These are phyloP conservation scores for Eudyptes chrysolophus DNA, from an alignment of 2,113 vertebrate genomes.

Conservation along the genomic window DNA sequence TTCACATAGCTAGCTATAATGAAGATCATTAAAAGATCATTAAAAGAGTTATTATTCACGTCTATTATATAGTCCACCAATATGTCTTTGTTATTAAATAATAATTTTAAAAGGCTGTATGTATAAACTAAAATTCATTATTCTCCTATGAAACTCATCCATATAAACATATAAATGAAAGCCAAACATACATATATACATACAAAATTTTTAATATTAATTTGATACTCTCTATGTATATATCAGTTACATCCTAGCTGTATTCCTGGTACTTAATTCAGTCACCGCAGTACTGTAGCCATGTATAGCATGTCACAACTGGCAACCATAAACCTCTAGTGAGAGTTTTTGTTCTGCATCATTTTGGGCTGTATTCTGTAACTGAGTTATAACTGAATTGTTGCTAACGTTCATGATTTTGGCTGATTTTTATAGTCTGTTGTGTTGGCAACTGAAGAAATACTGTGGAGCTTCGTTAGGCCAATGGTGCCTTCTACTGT, in stretches of 20 bases:
- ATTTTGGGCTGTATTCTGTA: neutral
- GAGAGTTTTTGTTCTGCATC: neutral
- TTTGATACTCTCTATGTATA: neutral
- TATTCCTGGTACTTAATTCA: neutral
- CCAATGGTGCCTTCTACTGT: neutral
- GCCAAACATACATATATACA: neutral
- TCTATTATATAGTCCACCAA: neutral
- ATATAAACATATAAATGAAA: neutral
- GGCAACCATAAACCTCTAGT: neutral
- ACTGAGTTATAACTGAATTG: neutral
- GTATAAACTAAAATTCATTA: neutral
- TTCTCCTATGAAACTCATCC: neutral
- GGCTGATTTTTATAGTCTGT: neutral
- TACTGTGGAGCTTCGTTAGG: neutral
- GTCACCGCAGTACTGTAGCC: neutral
- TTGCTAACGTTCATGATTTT: neutral
- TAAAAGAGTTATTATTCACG: neutral
- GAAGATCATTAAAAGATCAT: neutral
- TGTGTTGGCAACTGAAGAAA: neutral
- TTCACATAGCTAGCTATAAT: neutral
- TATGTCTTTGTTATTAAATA: neutral
- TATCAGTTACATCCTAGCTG: neutral
- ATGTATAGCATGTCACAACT: neutral
- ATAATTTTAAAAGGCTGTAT: neutral
- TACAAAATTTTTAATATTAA: neutral